Conservation (phyloP, 2,797 vertebrate species). For the Sebastiscus tertius region DNA sequence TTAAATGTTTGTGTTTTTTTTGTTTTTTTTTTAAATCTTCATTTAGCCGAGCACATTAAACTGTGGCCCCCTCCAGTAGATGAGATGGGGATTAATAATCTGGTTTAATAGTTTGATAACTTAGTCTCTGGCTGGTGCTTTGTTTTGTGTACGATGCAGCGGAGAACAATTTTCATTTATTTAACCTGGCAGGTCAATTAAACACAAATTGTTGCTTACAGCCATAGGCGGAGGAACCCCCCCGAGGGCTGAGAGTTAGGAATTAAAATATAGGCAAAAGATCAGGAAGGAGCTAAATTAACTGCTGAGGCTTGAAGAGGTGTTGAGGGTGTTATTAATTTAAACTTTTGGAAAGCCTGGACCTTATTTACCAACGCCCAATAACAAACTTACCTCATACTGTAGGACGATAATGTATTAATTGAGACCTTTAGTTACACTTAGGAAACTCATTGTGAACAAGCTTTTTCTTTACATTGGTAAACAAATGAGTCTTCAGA, state of each 20-base stretch:
- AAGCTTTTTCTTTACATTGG: neutral
- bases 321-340: neutral
- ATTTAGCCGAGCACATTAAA: conserved; percentile 23
- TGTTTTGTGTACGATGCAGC: conserved; percentile 1
- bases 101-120: conserved; percentile 20
- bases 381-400: neutral
- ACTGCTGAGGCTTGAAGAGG: neutral
- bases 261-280: conserved; percentile 25
- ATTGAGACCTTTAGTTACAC: neutral
- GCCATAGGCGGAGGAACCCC: neutral
- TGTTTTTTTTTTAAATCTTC: neutral
- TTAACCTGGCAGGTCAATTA: conserved; percentile 57
- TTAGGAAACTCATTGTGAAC: neutral
- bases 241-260: neutral
- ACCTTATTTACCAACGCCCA: neutral
- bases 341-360: neutral
- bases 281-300: neutral
- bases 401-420: neutral
- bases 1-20: neutral
- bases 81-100: conserved; percentile 37
- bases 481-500: neutral
- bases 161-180: conserved; percentile 48
- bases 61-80: conserved; percentile 6
- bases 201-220: conserved; percentile 29
- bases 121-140: conserved; percentile 11